Base-by-base conservation (phyloP, 2,888 invertebrate species). In the Autographa pulchrina region DNA sequence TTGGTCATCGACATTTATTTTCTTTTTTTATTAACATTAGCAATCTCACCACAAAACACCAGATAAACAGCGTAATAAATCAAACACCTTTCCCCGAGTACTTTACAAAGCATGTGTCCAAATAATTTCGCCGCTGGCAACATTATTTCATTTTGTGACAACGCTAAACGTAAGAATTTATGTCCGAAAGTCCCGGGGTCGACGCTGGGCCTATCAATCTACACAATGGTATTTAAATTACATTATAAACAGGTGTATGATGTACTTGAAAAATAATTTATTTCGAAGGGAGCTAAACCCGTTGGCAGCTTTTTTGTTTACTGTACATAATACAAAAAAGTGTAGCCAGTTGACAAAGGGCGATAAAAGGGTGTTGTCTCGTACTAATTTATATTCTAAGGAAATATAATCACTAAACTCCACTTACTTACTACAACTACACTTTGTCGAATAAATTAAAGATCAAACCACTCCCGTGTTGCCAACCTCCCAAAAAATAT, bases 81-180 rank as follows among this genome's bases (percentile, higher is more conserved):
- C 70, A 25, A 63, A 67, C 70, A 67, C 71, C 72, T 74, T 71
- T 77, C 76, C 79, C 74, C 78, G 80, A 79, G 64, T 77, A 65
- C 58, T 13, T n/a, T 81, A 80, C 80, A 79, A 80, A 84, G 79
- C 85, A 83, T 84, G 86, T 90, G 91, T 90, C 92, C 90, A 90
- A 92, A 91, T 91, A 90, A 92, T 91, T 90, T 87, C 85, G 71
- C 74, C 66, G 81, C 80, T 83, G 82, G 81, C 88, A 85, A 86
- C 85, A 86, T 88, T 86, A 86, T 88, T 85, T 84, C 78, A 85
- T 83, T 85, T 82, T 77, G 86, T 88, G 88, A 86, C 87, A 89
- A 88, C 79, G 88, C 85, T 86, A 86, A 85, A 88, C 87, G 88
- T 88, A 88, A 88, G 90, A 92, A 92, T 93, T 94, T 92, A 94